phyloP scores from a whole-genome alignment of 1,140 invertebrate genomes.

The Trachymyrmex cornetzi region DNA sequence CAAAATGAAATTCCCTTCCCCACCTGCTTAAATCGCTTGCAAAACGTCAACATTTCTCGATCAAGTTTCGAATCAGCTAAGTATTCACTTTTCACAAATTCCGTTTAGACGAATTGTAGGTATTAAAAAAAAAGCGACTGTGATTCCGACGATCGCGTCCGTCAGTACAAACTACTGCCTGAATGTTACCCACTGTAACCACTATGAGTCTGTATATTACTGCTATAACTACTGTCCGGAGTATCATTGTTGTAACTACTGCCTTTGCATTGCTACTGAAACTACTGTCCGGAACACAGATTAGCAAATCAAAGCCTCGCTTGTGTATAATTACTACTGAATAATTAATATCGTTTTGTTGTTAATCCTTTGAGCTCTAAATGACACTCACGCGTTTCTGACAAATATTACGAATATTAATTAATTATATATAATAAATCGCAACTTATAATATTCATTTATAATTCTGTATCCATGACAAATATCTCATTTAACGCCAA shows the following conservation, averaged over 20 bases:
- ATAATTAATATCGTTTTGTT: slow-evolving; percentile 53
- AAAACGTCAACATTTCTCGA: neutral
- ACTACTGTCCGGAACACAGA: slow-evolving; percentile 27
- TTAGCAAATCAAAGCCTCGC: slow-evolving; percentile 49
- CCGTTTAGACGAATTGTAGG: neutral
- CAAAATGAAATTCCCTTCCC: neutral
- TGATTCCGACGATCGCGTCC: neutral
- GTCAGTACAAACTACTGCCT: neutral
- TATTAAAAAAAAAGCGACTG: slow-evolving; percentile 1
- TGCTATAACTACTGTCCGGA: slow-evolving; percentile 1
- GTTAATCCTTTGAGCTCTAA: slow-evolving; percentile 35
- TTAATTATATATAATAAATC: neutral
- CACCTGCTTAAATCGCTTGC: neutral
- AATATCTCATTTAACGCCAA: neutral
- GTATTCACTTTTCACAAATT: neutral
- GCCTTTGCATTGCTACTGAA: neutral
- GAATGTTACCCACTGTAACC: neutral
- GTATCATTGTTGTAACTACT: neutral
- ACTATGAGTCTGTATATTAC: slow-evolving; percentile 5
- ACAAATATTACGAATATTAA: slow-evolving; percentile 39
- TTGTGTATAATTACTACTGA: slow-evolving; percentile 36
- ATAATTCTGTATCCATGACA: neutral
- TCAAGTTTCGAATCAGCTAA: too few species aligned
- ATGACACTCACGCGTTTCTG: slow-evolving; percentile 13
- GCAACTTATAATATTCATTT: neutral